Conservation (phyloP, 2,888 invertebrate species). For the Chrysodeixis includens region DNA sequence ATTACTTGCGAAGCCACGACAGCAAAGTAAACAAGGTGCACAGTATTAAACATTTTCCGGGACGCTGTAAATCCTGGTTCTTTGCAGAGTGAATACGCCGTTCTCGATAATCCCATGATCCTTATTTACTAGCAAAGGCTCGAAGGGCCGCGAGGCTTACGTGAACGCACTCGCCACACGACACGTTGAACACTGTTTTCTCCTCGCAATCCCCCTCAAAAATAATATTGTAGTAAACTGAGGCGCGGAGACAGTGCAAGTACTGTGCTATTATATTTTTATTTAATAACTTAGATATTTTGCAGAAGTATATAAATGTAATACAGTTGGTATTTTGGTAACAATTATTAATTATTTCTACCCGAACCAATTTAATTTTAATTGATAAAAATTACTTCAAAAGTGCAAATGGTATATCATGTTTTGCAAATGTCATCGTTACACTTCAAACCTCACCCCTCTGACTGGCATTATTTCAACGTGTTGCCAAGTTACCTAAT, state of each 20-base stretch:
- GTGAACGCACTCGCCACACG: constrained; percentile 59
- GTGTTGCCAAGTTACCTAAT: constrained; percentile 58
- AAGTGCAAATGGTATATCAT: constrained; percentile 26
- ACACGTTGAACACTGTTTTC: constrained; percentile 58
- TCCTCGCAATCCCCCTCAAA: constrained; percentile 36
- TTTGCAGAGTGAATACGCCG: constrained; percentile 74
- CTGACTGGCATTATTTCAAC: constrained; percentile 59
- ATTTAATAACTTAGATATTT: no score
- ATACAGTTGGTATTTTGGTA: no score
- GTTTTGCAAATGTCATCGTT: constrained; percentile 57
- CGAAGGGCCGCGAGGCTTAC: constrained; percentile 65
- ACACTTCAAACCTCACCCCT: constrained; percentile 52
- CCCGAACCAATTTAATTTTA: no score
- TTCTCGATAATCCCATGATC: constrained; percentile 81
- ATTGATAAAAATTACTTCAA: neutral
- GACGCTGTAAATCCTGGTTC: constrained; percentile 68
- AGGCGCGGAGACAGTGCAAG: constrained; percentile 27
- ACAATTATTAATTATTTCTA: no score
- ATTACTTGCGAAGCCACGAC: constrained; percentile 34
- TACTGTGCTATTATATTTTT: neutral
- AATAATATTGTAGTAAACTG: constrained; percentile 34
- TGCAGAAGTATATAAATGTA: no score
- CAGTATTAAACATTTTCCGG: constrained; percentile 60
- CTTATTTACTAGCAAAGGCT: constrained; percentile 80
- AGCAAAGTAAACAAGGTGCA: constrained; percentile 50